phyloP scores from a whole-genome alignment of 2,797 vertebrate species.

The Paguma larvata region DNA sequence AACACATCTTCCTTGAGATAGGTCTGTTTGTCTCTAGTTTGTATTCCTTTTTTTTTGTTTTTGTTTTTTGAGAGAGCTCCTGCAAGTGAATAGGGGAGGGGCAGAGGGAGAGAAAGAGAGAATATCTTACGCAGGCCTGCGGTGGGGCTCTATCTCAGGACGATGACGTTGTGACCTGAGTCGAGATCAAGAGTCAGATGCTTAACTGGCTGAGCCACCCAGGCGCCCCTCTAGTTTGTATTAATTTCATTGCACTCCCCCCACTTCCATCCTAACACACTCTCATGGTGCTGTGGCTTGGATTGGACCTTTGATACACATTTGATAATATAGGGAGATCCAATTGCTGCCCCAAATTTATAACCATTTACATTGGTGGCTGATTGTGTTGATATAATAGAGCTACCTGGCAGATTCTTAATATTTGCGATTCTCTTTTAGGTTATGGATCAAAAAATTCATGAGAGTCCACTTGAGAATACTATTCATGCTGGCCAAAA shows the following conservation, averaged over 20 bases:
- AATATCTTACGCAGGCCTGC: too few relatives aligned
- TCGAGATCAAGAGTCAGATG: too few relatives aligned
- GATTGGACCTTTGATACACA: background rate
- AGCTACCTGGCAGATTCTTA: background rate
- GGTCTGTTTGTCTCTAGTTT: background rate
- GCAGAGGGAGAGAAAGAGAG: too few relatives aligned
- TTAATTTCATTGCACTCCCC: background rate
- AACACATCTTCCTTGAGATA: background rate
- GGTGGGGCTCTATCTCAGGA: too few relatives aligned
- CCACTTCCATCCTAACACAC: background rate
- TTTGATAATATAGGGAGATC: background rate
- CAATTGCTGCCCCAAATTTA: background rate
- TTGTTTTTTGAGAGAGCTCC: too few relatives aligned
- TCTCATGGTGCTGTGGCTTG: background rate
- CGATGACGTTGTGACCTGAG: too few relatives aligned
- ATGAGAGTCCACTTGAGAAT: background rate
- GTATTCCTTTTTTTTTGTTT: background rate
- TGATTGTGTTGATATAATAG: background rate
- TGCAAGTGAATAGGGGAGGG: too few relatives aligned
- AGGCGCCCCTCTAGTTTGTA: too few relatives aligned
- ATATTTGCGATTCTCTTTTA: slow-evolving; percentile 32
- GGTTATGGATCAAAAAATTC: background rate
- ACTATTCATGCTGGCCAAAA: background rate
- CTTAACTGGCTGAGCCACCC: too few relatives aligned
- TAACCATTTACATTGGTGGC: background rate